These are phyloP conservation scores for Pseudolaguvia tuberculata DNA, from an alignment of 2,113 vertebrate genomes.

Conservation along the genomic window DNA sequence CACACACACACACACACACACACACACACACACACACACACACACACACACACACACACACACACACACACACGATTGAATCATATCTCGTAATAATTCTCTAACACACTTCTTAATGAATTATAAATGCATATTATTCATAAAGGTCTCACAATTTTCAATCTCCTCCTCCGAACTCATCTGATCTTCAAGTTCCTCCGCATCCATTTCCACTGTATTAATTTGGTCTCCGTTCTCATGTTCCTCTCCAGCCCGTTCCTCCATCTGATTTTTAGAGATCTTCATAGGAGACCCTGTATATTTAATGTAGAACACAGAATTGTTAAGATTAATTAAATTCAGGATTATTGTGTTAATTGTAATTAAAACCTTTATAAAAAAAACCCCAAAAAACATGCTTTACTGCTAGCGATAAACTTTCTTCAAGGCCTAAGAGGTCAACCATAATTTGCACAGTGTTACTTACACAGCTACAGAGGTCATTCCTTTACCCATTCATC, in stretches of 20 bases:
- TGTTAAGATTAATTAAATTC: neutral
- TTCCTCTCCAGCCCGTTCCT: neutral
- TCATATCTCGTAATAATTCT: neutral
- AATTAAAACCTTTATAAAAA: neutral
- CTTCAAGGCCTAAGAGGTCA: neutral
- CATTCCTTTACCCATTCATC: neutral
- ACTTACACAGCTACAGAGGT: too few relatives aligned
- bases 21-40: neutral
- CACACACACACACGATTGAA: neutral
- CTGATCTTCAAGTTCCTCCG: constrained; percentile 6
- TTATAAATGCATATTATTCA: neutral
- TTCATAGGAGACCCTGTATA: constrained; percentile 30
- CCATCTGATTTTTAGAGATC: constrained; percentile 6
- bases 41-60: too few relatives aligned
- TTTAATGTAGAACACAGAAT: neutral
- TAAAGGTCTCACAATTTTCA: neutral
- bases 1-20: too few relatives aligned
- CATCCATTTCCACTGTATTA: constrained; percentile 27
- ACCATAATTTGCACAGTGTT: too few relatives aligned
- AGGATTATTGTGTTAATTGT: neutral
- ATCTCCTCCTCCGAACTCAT: constrained; percentile 20
- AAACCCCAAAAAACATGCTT: neutral
- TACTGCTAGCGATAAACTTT: neutral
- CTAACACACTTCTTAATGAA: neutral
- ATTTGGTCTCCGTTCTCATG: constrained; percentile 15